phyloP scores from a whole-genome alignment of 2,888 invertebrate species.

The Harpagoxenus sublaevis region DNA sequence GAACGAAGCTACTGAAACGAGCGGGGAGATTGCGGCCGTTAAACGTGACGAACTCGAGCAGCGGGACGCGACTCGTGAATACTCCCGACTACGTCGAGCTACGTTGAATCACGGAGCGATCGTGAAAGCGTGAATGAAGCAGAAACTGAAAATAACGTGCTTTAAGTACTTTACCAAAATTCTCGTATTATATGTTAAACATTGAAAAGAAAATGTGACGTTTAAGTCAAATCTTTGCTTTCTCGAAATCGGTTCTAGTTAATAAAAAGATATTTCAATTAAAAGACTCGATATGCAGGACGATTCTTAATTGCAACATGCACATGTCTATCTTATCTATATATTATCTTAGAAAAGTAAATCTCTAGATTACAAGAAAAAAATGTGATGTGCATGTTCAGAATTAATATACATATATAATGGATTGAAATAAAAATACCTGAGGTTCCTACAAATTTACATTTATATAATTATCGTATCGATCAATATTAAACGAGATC shows the following conservation, averaged over 20 bases:
- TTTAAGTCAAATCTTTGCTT: background rate
- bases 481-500: background rate
- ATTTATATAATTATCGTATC: background rate
- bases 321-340: no score
- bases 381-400: background rate
- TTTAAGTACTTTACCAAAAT: background rate
- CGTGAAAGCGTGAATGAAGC: background rate
- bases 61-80: slow-evolving; percentile 11
- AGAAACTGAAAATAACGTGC: background rate
- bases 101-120: background rate
- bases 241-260: background rate
- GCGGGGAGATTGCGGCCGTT: slow-evolving; percentile 13
- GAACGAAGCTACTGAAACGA: slow-evolving; percentile 45
- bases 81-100: background rate
- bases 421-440: background rate
- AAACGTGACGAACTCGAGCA: slow-evolving; percentile 12
- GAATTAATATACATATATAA: background rate
- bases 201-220: background rate
- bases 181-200: background rate
- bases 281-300: background rate
- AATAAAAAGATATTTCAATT: background rate
- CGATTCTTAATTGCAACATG: background rate
- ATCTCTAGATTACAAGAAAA: background rate
- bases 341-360: background rate
- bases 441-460: background rate